These are phyloP conservation scores for Myiozetetes cayanensis DNA, from an alignment of 2,113 vertebrate species.

Conservation along the genomic window DNA sequence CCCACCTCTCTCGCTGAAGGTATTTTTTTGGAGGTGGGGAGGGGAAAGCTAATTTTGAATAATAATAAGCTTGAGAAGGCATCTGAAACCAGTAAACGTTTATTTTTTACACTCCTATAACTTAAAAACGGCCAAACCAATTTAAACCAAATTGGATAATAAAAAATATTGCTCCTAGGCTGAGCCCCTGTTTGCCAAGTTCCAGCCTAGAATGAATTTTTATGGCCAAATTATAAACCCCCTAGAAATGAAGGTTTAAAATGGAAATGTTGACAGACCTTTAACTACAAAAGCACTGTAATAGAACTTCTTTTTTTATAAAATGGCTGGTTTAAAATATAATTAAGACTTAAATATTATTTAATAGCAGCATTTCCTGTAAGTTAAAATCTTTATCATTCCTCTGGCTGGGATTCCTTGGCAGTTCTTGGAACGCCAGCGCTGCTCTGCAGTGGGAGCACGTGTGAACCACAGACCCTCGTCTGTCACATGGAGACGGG, in stretches of 20 bases:
- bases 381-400: slow-evolving; percentile 42
- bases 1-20: background rate
- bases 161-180: slow-evolving; percentile 68
- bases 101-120: slow-evolving; percentile 68
- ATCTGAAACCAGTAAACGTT: slow-evolving; percentile 64
- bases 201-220: slow-evolving; percentile 70
- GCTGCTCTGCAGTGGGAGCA: background rate
- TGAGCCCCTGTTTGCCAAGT: slow-evolving; percentile 53
- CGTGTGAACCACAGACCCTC: background rate
- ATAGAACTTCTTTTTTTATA: slow-evolving; percentile 12
- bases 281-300: slow-evolving; percentile 64
- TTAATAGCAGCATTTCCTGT: slow-evolving; percentile 65
- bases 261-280: slow-evolving; percentile 67
- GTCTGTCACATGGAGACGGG: background rate
- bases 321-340: slow-evolving; percentile 62
- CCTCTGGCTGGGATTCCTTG: slow-evolving; percentile 19
- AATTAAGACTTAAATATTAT: slow-evolving; percentile 66
- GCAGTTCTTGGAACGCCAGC: background rate
- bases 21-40: slow-evolving; percentile 20
- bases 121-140: slow-evolving; percentile 66
- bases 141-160: slow-evolving; percentile 71
- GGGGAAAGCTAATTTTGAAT: slow-evolving; percentile 47
- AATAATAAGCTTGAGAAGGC: slow-evolving; percentile 47
- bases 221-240: slow-evolving; percentile 66
- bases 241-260: slow-evolving; percentile 64